Evolutionary conservation across 2,797 vertebrate species (phyloP), one percentile per base, ranked within the genome.

Genomic region (Hozukius guyotensis): DNA sequence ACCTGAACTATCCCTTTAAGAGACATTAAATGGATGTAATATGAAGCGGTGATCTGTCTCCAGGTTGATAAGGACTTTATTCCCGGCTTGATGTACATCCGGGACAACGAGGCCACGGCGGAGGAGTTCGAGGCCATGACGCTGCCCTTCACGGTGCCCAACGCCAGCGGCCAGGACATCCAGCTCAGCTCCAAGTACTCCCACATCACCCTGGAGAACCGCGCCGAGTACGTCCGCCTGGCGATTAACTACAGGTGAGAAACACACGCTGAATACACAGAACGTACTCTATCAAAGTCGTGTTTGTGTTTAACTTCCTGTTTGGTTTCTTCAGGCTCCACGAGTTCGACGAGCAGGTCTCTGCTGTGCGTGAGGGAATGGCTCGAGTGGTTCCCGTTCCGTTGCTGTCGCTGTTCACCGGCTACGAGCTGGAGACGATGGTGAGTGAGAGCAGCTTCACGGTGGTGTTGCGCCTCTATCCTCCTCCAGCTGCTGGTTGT

Each of bases 31-130:
- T 22, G 18, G 16, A 22, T 52, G 18, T 16, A 27, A 18, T 63
- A 20, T 7, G 10, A 27, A 67, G 1, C 0, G 0, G 2, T 59
- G 10, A 27, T 74, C 18, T 42, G 0, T 38, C n/a, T 34, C 0
- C 88, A 99, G 99, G 98, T 99, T 61, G 99, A 99, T 95, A 99
- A 99, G 89, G 99, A 99, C 92, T 99, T 99, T 87, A 99, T 99
- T 94, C 99, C 99, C 5, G 98, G 99, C 5, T 94, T 99, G 82
- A 99, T 99, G 98, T 99, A 99, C 88, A 99, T 99, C 91, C 96
- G 99, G 60, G 99, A 99, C 94, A 99, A 98, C 0, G 99, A 99
- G 90, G 98, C 98, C 34, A 97, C 98, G 18, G 96, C 98, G 0
- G 98, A 99, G 85, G 99, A 99, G 90, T 99, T 99, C 66, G 99